Evolutionary conservation across 2,797 vertebrate species (phyloP).

Genomic region (Lacerta bilineata): DNA sequence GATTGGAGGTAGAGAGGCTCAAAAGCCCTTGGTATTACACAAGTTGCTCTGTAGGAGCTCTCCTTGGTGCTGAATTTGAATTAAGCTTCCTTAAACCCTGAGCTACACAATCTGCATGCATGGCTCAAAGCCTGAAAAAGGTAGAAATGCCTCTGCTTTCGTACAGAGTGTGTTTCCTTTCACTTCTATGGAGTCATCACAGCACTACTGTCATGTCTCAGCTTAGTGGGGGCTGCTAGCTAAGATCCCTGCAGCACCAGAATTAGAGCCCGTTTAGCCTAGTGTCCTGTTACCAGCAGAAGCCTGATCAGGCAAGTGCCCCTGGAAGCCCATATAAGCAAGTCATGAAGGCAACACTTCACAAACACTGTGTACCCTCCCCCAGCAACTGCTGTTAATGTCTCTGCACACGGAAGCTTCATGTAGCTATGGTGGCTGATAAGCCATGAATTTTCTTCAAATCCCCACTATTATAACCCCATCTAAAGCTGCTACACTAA

Average conservation of each 20-base stretch:
- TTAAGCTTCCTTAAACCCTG: no score
- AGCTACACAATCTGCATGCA: no score
- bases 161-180: background rate
- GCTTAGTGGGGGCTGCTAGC: background rate
- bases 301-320: no score
- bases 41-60: background rate
- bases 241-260: background rate
- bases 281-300: background rate
- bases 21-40: no score
- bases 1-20: no score
- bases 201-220: background rate
- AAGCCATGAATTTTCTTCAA: background rate
- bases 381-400: background rate
- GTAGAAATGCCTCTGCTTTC: no score
- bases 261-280: no score
- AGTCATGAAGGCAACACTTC: background rate
- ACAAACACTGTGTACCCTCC: no score
- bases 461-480: no score
- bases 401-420: background rate
- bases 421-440: background rate
- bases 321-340: background rate
- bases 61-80: background rate
- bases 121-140: no score
- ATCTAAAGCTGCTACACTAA: no score
- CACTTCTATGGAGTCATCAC: background rate